Evolutionary conservation across 2,888 invertebrate species (phyloP).

Genomic region (Diadromus collaris): DNA sequence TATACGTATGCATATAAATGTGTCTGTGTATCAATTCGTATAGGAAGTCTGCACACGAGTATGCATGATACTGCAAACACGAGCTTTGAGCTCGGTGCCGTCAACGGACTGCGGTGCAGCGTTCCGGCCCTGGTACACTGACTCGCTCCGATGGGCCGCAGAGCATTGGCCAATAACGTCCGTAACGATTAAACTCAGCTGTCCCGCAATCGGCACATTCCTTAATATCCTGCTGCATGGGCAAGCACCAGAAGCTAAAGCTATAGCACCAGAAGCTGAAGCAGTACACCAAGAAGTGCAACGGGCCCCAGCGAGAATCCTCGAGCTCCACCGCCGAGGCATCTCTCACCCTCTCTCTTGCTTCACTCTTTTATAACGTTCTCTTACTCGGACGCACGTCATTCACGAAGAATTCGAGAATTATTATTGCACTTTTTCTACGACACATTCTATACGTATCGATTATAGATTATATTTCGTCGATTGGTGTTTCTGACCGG

Average conservation of each 20-base stretch:
- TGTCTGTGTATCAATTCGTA: too few species aligned
- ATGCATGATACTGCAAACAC: conserved; percentile 11
- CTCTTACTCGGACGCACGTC: conserved; percentile 6
- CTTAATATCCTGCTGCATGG: conserved; percentile 42
- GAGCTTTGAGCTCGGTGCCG: background rate
- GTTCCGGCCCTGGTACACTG: conserved; percentile 17
- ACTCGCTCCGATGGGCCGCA: background rate
- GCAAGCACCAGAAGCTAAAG: conserved; percentile 22
- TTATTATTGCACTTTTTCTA: conserved; percentile 1
- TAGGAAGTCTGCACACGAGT: background rate
- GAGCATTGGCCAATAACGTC: conserved; percentile 54
- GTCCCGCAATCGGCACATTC: conserved; percentile 61
- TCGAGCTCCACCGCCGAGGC: conserved; percentile 30
- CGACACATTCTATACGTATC: too few species aligned
- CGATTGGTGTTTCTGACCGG: background rate
- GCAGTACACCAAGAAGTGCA: too few species aligned
- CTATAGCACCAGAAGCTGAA: conserved; percentile 31
- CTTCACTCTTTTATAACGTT: conserved; percentile 19
- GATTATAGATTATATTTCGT: background rate
- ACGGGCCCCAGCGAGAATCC: conserved; percentile 40
- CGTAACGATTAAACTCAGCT: conserved; percentile 60
- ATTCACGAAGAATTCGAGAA: conserved; percentile 36
- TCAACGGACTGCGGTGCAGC: conserved; percentile 4
- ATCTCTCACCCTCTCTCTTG: conserved; percentile 32
- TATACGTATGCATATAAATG: too few species aligned